Evolutionary conservation across 2,888 invertebrate genomes (phyloP).

Genomic region (Pollenia amentaria): DNA sequence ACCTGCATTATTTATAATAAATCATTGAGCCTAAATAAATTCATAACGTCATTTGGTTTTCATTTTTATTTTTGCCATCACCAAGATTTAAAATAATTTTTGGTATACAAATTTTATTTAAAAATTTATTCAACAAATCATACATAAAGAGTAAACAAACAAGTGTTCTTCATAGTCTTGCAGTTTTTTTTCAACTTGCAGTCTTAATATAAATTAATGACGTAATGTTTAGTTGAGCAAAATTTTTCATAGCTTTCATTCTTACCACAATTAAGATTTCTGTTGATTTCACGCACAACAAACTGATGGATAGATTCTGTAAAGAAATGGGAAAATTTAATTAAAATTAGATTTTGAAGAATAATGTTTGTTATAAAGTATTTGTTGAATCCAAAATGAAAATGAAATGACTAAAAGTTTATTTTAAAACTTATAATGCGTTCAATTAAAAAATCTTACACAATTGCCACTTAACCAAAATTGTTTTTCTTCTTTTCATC

Average conservation of each 20-base stretch:
- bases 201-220: constrained; percentile 63
- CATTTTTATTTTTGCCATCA: constrained; percentile 32
- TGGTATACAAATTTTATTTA: neutral
- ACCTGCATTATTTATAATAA: constrained; percentile 17
- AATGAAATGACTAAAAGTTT: constrained; percentile 52
- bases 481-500: neutral
- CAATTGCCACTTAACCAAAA: constrained; percentile 22
- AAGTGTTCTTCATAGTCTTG: constrained; percentile 26
- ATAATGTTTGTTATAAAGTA: constrained; percentile 16
- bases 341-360: constrained; percentile 33
- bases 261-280: constrained; percentile 67
- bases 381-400: constrained; percentile 14
- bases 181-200: constrained; percentile 6
- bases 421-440: constrained; percentile 58
- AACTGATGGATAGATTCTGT: constrained; percentile 68
- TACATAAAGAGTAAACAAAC: neutral
- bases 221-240: constrained; percentile 45
- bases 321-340: constrained; percentile 38
- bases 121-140: no score
- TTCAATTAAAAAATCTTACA: constrained; percentile 48
- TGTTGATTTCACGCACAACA: constrained; percentile 60
- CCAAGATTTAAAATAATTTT: constrained; percentile 3
- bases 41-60: constrained; percentile 47
- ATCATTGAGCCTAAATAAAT: constrained; percentile 47
- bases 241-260: constrained; percentile 9